A percentile compares a stretch with the other conserved stretches of the same genome.
phyloP scores from a whole-genome alignment of 2,113 vertebrate species.

The Rhea pennata region DNA sequence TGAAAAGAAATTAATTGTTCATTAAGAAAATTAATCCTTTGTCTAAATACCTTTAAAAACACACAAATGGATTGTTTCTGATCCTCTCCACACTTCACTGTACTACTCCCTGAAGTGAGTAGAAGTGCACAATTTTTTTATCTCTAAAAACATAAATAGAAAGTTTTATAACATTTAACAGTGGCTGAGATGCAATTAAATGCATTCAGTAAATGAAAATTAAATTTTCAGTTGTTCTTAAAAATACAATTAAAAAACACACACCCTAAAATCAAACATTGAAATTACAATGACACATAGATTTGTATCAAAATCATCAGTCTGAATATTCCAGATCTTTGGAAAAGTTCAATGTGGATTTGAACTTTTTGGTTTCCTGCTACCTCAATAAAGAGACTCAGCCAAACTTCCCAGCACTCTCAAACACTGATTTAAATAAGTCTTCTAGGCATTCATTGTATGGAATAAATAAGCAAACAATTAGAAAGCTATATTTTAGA shows the following conservation, averaged over 20 bases:
- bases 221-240: not conserved
- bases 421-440: not conserved
- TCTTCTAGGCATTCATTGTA: slow-evolving; percentile 4
- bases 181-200: not conserved
- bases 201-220: not conserved
- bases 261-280: not conserved
- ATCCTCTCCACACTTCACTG: not conserved
- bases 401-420: not conserved
- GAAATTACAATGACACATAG: not conserved
- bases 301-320: slow-evolving; percentile 38
- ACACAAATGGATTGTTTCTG: not conserved
- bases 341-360: slow-evolving; percentile 14
- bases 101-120: not conserved
- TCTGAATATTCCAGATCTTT: not conserved
- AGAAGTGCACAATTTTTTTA: not conserved
- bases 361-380: slow-evolving; percentile 24
- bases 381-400: not conserved
- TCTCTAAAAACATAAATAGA: not conserved
- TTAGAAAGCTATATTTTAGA: not conserved
- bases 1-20: not conserved
- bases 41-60: not conserved
- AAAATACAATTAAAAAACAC: not conserved
- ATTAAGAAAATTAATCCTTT: not conserved
- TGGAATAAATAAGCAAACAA: not conserved
- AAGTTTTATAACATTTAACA: not conserved